phyloP scores from a whole-genome alignment of 2,888 invertebrate genomes.

The Brenthis ino region DNA sequence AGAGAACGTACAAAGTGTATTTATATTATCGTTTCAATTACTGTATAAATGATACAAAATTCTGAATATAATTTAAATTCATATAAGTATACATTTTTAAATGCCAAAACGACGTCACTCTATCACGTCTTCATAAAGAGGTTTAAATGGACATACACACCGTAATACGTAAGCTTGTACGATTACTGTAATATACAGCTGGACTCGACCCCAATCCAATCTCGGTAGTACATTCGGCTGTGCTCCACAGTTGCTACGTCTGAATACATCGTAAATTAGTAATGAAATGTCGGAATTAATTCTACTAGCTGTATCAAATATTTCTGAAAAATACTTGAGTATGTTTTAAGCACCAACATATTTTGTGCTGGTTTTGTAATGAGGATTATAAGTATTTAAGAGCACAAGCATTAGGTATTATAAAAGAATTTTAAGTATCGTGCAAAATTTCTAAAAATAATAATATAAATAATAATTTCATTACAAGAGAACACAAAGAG shows the following conservation, averaged over 20 bases:
- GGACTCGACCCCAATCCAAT: slow-evolving; percentile 36
- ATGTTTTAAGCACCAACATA: neutral
- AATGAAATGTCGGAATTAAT: slow-evolving; percentile 13
- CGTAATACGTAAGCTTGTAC: slow-evolving; percentile 34
- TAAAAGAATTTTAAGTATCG: no score
- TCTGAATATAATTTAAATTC: neutral
- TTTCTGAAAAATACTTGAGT: neutral
- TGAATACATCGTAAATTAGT: slow-evolving; percentile 29
- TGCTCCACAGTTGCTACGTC: slow-evolving; percentile 23
- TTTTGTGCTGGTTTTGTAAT: neutral
- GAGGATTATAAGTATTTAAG: no score
- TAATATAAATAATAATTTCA: neutral
- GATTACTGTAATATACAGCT: slow-evolving; percentile 39
- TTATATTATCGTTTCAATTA: no score
- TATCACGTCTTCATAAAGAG: slow-evolving; percentile 26
- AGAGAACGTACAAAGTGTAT: no score
- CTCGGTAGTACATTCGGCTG: slow-evolving; percentile 39
- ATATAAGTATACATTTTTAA: neutral
- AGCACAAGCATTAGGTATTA: no score
- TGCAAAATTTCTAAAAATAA: no score
- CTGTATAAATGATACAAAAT: no score
- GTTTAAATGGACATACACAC: slow-evolving; percentile 32
- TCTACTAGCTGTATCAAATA: slow-evolving; percentile 9
- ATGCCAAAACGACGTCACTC: no score
- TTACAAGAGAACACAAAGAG: slow-evolving; percentile 9